phyloP scores from a whole-genome alignment of 2,113 vertebrate genomes.

The Corythornis madagascariensis region DNA sequence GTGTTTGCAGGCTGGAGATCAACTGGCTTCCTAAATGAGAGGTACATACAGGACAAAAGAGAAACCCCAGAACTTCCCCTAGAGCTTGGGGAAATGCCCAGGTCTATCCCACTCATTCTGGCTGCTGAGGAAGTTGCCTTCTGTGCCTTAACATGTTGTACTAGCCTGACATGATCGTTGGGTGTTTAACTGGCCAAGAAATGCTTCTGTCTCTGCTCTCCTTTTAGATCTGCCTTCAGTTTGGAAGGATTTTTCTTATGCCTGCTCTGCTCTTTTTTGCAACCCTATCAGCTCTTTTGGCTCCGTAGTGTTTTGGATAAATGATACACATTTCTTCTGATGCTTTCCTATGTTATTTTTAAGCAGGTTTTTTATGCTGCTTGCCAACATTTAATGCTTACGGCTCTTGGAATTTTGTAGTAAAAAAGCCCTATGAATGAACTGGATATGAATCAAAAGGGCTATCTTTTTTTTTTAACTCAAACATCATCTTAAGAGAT shows the following conservation, averaged over 20 bases:
- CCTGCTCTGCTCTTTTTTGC: neutral
- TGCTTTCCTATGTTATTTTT: constrained; percentile 38
- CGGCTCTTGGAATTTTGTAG: constrained; percentile 30
- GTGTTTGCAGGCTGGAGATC: neutral
- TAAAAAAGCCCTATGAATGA: neutral
- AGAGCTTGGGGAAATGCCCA: neutral
- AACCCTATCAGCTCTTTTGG: neutral
- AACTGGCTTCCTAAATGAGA: neutral
- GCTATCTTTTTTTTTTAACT: neutral
- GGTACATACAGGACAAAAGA: rapidly evolving
- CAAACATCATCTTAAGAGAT: neutral
- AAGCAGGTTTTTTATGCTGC: constrained; percentile 12
- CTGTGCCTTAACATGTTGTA: neutral
- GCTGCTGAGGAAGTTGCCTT: neutral
- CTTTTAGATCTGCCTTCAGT: neutral
- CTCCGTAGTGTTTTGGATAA: constrained; percentile 1
- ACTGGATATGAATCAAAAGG: neutral
- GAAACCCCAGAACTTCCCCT: neutral
- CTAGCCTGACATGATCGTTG: neutral
- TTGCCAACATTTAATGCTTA: constrained; percentile 31
- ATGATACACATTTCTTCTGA: constrained; percentile 7
- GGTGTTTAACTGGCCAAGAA: neutral
- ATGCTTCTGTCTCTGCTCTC: neutral
- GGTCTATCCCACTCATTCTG: neutral
- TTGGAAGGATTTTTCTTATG: neutral